phyloP scores from a whole-genome alignment of 2,888 invertebrate genomes.

The Gandaritis pyraliata region DNA sequence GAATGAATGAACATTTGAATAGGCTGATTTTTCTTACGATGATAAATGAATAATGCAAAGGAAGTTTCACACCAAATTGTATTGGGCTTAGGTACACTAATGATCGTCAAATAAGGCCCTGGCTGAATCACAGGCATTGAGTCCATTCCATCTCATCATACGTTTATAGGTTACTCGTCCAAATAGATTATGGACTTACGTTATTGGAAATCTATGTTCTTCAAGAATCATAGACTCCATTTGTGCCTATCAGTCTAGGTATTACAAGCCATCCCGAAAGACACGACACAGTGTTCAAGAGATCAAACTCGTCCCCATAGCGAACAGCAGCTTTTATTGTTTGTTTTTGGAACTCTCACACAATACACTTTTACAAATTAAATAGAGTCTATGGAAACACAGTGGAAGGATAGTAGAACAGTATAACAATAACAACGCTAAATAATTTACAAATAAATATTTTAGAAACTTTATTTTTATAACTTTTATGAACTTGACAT shows the following conservation, averaged over 20 bases:
- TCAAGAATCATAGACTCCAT: constrained; percentile 42
- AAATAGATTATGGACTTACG: constrained; percentile 41
- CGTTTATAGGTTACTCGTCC: too few species aligned
- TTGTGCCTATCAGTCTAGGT: constrained; percentile 38
- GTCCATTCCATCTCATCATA: too few species aligned
- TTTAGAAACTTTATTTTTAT: constrained; percentile 37
- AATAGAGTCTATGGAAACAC: constrained; percentile 3
- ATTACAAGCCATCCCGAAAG: constrained; percentile 30
- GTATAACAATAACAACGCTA: constrained; percentile 35
- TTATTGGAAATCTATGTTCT: constrained; percentile 28
- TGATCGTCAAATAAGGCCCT: too few species aligned
- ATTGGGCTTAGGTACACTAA: not conserved
- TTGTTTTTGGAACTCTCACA: constrained; percentile 1
- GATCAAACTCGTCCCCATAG: constrained; percentile 15
- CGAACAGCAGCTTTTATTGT: not conserved
- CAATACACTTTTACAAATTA: constrained; percentile 11
- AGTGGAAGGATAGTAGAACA: constrained; percentile 10
- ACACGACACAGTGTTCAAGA: constrained; percentile 18
- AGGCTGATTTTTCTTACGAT: too few species aligned
- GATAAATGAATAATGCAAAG: constrained; percentile 6
- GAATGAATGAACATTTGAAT: too few species aligned
- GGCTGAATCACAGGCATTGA: too few species aligned
- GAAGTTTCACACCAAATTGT: too few species aligned
- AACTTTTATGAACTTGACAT: constrained; percentile 37
- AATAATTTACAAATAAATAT: constrained; percentile 43